Evolutionary conservation across 1,140 invertebrate genomes (phyloP).

Genomic region (Nasonia longicornis): DNA sequence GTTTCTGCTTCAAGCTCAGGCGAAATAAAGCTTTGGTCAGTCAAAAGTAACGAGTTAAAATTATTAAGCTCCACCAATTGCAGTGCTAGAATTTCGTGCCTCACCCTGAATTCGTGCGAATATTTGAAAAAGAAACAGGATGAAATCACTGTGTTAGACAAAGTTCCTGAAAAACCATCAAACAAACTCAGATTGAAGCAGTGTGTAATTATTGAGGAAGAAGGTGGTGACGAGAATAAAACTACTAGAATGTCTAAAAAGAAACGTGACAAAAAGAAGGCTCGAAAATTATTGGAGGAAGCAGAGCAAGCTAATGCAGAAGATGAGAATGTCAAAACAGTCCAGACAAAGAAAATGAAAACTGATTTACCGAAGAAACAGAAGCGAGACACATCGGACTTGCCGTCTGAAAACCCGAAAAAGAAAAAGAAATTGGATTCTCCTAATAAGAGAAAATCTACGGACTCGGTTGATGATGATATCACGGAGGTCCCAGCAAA

Average conservation of each 20-base stretch:
- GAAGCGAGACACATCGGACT: conserved; percentile 35
- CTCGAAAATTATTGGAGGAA: conserved; percentile 17
- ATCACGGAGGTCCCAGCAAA: background rate
- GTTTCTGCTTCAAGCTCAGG: conserved; percentile 81
- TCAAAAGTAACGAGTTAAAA: conserved; percentile 66
- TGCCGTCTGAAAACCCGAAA: background rate
- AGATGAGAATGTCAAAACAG: background rate
- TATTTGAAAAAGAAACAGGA: conserved; percentile 46
- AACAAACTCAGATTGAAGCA: conserved; percentile 49
- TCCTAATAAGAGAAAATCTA: conserved; percentile 30
- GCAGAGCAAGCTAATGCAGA: conserved; percentile 10
- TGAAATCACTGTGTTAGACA: conserved; percentile 39
- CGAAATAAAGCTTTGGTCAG: conserved; percentile 82
- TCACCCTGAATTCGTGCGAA: conserved; percentile 53
- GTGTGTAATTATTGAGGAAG: conserved; percentile 55
- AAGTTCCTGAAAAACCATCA: conserved; percentile 28
- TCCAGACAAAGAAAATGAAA: conserved; percentile 41
- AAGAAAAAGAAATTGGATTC: conserved; percentile 22
- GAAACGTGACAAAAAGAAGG: conserved; percentile 29
- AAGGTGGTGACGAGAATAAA: conserved; percentile 39
- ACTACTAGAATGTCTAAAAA: conserved; percentile 16
- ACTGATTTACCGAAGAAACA: conserved; percentile 40
- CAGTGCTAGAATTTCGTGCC: conserved; percentile 64
- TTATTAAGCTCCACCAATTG: conserved; percentile 58
- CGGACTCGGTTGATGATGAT: background rate